Percentiles rank a stretch among this genome's conserved stretches.
These are phyloP conservation scores for Drosophila willistoni DNA, from an alignment of 1,140 invertebrate genomes.

Conservation along the genomic window DNA sequence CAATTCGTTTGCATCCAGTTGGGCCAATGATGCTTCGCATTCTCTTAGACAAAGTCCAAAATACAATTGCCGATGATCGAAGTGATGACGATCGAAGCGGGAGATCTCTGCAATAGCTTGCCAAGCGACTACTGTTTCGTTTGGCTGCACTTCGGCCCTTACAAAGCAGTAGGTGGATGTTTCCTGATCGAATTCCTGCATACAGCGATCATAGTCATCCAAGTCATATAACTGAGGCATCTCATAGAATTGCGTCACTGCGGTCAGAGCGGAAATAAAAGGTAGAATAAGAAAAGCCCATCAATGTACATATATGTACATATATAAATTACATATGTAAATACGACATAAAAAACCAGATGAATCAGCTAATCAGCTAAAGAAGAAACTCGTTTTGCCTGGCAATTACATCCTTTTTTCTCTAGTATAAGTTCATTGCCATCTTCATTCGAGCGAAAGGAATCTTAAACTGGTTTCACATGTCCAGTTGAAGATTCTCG, in stretches of 20 bases:
- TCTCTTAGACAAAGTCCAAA: conserved; percentile 84
- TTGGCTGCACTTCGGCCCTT: conserved; percentile 82
- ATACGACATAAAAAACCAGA: conserved; percentile 1
- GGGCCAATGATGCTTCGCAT: conserved; percentile 57
- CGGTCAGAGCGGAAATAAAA: neutral
- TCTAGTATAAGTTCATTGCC: conserved; percentile 41
- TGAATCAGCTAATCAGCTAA: conserved; percentile 49
- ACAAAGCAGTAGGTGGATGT: conserved; percentile 84
- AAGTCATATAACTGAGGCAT: conserved; percentile 84
- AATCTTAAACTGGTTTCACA: conserved; percentile 1
- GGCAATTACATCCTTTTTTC: conserved; percentile 37
- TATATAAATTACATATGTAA: conserved; percentile 8
- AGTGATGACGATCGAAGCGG: conserved; percentile 84
- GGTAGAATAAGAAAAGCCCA: neutral
- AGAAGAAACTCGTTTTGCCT: conserved; percentile 39
- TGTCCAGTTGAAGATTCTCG: conserved; percentile 7
- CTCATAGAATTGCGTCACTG: conserved; percentile 83
- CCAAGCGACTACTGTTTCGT: conserved; percentile 78
- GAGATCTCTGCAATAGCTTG: conserved; percentile 83
- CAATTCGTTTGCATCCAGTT: conserved; percentile 36
- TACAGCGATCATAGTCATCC: conserved; percentile 84
- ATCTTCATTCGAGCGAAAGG: conserved; percentile 16
- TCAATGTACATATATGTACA: conserved; percentile 15
- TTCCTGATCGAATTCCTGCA: conserved; percentile 65
- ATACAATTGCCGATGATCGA: conserved; percentile 84